These are phyloP conservation scores for Polypterus bichir DNA, from an alignment of 2,113 vertebrate species.

Conservation along the genomic window DNA sequence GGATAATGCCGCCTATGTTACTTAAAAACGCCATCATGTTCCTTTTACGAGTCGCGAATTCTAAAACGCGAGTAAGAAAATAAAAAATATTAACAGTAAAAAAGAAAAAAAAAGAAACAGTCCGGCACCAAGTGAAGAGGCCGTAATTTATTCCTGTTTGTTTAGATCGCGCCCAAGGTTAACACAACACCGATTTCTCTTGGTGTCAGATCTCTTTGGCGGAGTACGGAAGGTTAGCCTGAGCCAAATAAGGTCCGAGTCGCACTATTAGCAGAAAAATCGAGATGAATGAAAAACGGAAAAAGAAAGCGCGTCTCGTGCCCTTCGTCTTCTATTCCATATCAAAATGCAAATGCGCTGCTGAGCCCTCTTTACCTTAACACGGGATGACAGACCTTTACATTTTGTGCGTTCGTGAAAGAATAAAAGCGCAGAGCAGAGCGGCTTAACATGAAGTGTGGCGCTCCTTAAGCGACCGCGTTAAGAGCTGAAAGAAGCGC, in stretches of 20 bases:
- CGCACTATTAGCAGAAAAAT: constrained; percentile 37
- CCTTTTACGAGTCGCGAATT: too few relatives aligned
- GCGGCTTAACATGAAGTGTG: constrained; percentile 41
- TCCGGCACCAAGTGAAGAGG: constrained; percentile 23
- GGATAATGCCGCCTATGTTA: too few relatives aligned
- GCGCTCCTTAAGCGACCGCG: too few relatives aligned
- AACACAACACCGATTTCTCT: constrained; percentile 51
- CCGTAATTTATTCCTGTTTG: constrained; percentile 51
- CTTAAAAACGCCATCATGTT: too few relatives aligned
- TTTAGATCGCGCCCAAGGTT: constrained; percentile 54
- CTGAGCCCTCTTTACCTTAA: constrained; percentile 38
- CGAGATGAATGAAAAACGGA: constrained; percentile 29
- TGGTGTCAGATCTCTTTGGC: constrained; percentile 42
- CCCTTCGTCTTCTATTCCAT: constrained; percentile 23
- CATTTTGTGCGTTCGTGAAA: constrained; percentile 26
- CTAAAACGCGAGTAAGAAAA: too few relatives aligned
- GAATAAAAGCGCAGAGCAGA: constrained; percentile 26
- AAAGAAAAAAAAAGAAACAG: background rate
- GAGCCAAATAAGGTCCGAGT: constrained; percentile 41
- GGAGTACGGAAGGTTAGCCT: constrained; percentile 33
- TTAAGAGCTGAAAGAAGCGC: too few relatives aligned
- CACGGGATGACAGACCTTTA: constrained; percentile 42
- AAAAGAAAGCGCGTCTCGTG: background rate
- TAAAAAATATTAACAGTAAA: background rate
- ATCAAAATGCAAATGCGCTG: constrained; percentile 50